Evolutionary conservation across 1,140 invertebrate genomes (phyloP).

Genomic region (Hypothenemus hampei): DNA sequence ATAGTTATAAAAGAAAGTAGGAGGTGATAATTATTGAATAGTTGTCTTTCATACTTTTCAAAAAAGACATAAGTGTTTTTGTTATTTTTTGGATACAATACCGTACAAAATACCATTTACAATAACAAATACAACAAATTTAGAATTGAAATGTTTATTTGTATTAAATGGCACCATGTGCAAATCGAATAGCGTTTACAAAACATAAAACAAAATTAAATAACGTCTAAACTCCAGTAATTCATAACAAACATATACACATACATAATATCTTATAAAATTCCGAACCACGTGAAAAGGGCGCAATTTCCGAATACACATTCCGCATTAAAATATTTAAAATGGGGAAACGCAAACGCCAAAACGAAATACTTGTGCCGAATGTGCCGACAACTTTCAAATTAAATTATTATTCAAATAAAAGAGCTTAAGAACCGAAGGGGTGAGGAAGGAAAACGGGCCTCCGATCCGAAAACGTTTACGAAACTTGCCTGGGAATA

Average conservation of each 20-base stretch:
- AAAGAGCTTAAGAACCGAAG: slow-evolving; percentile 26
- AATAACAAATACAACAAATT: too few species aligned
- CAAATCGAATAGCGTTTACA: too few species aligned
- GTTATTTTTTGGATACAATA: too few species aligned
- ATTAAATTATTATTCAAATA: slow-evolving; percentile 41
- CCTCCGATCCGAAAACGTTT: background rate
- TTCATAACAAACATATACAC: slow-evolving; percentile 13
- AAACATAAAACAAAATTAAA: slow-evolving; percentile 22
- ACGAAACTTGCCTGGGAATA: slow-evolving; percentile 6
- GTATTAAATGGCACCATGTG: too few species aligned
- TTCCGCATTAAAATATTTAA: slow-evolving; percentile 37
- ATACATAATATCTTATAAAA: slow-evolving; percentile 21
- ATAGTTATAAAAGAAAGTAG: too few species aligned
- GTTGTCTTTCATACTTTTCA: too few species aligned
- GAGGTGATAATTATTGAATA: too few species aligned
- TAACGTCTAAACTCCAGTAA: slow-evolving; percentile 14
- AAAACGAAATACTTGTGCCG: slow-evolving; percentile 31
- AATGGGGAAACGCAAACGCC: slow-evolving; percentile 37
- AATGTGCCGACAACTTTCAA: slow-evolving; percentile 35
- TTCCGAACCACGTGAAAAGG: slow-evolving; percentile 11
- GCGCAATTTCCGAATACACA: slow-evolving; percentile 26
- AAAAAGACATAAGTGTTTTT: too few species aligned
- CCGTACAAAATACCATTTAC: too few species aligned
- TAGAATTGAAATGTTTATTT: too few species aligned
- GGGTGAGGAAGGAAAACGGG: slow-evolving; percentile 24